Conservation (phyloP, 2,113 vertebrate species). For the Orcinus orca region DNA sequence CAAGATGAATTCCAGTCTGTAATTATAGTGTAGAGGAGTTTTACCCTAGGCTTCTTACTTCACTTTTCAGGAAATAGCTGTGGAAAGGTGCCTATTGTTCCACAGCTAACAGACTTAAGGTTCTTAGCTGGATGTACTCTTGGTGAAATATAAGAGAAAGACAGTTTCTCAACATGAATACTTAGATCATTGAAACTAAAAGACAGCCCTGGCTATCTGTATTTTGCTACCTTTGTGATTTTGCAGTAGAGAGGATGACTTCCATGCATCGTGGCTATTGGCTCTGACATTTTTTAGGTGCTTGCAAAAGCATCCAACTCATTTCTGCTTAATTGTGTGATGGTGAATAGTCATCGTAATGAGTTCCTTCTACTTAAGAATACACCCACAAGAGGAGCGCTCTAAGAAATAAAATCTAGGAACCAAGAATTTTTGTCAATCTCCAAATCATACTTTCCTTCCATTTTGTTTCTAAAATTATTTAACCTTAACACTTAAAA, state of each 20-base stretch:
- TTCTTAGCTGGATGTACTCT: not conserved
- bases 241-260: not conserved
- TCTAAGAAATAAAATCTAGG: not conserved
- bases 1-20: not conserved
- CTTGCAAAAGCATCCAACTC: not conserved
- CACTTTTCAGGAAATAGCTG: not conserved
- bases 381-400: not conserved
- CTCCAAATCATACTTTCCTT: not conserved
- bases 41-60: constrained; percentile 29
- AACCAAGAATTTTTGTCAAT: not conserved
- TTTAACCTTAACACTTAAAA: not conserved
- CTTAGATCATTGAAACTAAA: not conserved
- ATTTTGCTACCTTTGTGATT: not conserved
- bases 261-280: not conserved
- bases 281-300: not conserved
- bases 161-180: not conserved
- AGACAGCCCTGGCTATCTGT: not conserved
- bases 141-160: not conserved
- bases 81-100: not conserved
- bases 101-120: not conserved
- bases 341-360: not conserved
- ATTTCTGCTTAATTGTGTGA: not conserved
- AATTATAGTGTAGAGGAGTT: not conserved
- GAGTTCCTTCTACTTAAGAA: not conserved
- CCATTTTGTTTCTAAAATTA: not conserved